Base-by-base conservation (phyloP, 1,140 invertebrate genomes). In the Diorhabda sublineata region DNA sequence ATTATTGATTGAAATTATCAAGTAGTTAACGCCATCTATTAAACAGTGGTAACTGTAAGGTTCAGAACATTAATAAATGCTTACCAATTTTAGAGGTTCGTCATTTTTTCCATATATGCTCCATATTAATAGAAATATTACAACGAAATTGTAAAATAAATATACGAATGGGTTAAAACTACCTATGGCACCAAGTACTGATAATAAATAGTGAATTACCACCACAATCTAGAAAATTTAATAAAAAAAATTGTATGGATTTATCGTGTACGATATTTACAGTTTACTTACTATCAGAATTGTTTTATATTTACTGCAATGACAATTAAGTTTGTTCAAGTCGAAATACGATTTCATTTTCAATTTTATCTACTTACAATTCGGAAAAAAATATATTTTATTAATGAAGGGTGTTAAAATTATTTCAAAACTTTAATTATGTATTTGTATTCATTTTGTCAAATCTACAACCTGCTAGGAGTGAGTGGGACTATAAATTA, bases 61-160 rank as follows among this genome's bases (percentile, higher is more conserved):
- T 26, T 26, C 26, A 26, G 26, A 26, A 26, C 26, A 26, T 26
- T 26, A 26, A 26, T 26, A 26, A 26, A 26, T 26, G 26, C 47
- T 52, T 52, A 52, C 47, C 47, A 52, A 52, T 52, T 52, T 52
- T n/a, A 52, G 3, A 52, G 47, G 47, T 4, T 52, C 47, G 6
- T 52, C 47, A 8, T 52, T 6, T 52, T 52, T 52, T 6, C 6
- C 47, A n/a, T 52, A 52, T 52, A 52, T 52, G n/a, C 47, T 52
- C 47, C 47, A 52, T 52, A 52, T 52, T 52, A 52, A 4, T 52
- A 52, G n/a, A 4, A 52, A 52, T 52, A 52, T 52, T 6, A 52
- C 47, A 52, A 52, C 47, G n/a, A 52, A 52, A 52, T 52, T 52
- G 47, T 52, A 52, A 52, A 52, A 52, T n/a, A 52, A 52, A 52